Evolutionary conservation across 2,888 invertebrate species (phyloP).

Genomic region (Aporophyla lueneburgensis): DNA sequence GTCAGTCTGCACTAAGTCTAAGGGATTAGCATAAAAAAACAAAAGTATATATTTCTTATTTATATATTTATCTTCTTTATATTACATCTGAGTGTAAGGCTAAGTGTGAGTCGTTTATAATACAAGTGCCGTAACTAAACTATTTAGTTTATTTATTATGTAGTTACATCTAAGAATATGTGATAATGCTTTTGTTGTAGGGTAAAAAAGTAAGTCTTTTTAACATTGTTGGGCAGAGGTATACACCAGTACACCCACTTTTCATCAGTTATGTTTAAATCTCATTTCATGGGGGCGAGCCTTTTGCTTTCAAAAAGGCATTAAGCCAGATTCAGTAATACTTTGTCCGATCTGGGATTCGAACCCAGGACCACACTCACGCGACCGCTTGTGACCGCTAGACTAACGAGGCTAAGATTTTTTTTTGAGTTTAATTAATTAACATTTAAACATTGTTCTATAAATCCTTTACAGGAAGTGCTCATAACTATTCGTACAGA

Average conservation of each 20-base stretch:
- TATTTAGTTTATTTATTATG: constrained; percentile 45
- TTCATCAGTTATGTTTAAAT: neutral
- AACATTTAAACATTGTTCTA: neutral
- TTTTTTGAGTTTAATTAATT: neutral
- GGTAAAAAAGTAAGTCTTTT: neutral
- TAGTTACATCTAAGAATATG: constrained; percentile 61
- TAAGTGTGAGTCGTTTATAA: constrained; percentile 75
- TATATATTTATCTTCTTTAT: constrained; percentile 75
- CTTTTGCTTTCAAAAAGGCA: neutral
- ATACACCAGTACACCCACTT: neutral
- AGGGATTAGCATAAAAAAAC: constrained; percentile 23
- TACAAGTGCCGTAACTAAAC: constrained; percentile 73
- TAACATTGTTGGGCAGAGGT: neutral
- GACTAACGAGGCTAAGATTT: no score
- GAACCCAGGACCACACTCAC: no score
- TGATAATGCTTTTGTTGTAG: constrained; percentile 33
- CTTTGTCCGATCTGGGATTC: no score
- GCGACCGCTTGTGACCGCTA: no score
- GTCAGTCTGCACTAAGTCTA: no score
- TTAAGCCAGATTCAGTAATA: no score
- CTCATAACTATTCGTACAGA: constrained; percentile 33
- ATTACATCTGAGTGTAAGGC: constrained; percentile 80
- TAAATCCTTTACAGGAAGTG: constrained; percentile 33
- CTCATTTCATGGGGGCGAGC: neutral
- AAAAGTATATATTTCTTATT: constrained; percentile 64